Percentiles rank a stretch among this genome's conserved stretches.
Conservation (phyloP, 2,113 vertebrate species). For the Embiotoca jacksoni region DNA sequence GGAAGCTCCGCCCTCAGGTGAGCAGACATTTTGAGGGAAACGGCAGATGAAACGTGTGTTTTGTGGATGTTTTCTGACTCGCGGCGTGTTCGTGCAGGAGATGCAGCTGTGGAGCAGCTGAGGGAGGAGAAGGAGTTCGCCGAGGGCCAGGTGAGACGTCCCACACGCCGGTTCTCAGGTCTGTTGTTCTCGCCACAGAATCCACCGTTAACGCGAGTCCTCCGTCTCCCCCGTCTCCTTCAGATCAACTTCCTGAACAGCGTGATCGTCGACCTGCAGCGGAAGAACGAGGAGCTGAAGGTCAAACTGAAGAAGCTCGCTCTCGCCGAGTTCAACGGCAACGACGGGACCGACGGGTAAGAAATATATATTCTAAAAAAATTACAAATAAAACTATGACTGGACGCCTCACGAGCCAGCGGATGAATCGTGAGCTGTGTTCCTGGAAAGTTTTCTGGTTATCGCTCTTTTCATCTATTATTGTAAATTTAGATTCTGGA, state of each 20-base stretch:
- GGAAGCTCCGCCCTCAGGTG: constrained; percentile 68
- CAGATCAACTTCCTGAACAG: constrained; percentile 98
- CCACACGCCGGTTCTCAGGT: background rate
- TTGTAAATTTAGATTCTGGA: no score
- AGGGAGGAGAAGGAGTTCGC: constrained; percentile 90
- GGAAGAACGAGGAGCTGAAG: constrained; percentile 94
- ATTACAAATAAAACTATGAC: no score
- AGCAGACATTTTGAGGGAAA: constrained; percentile 1
- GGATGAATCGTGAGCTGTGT: no score
- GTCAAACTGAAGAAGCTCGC: constrained; percentile 93
- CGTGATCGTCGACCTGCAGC: constrained; percentile 95
- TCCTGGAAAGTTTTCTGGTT: no score
- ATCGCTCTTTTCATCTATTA: no score
- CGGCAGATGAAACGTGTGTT: background rate
- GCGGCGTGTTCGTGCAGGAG: constrained; percentile 76
- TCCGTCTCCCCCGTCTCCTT: background rate
- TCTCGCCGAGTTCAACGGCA: constrained; percentile 93
- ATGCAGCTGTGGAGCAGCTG: constrained; percentile 83
- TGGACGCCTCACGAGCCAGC: no score
- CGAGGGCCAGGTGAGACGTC: constrained; percentile 90
- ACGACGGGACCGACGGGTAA: constrained; percentile 89
- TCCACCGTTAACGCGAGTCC: no score
- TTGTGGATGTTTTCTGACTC: background rate
- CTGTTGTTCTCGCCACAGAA: no score
- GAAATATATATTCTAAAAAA: background rate